Percentiles rank a stretch among this genome's conserved stretches.
These are phyloP conservation scores for Idaea biselata DNA, from an alignment of 2,888 invertebrate genomes.

Conservation along the genomic window DNA sequence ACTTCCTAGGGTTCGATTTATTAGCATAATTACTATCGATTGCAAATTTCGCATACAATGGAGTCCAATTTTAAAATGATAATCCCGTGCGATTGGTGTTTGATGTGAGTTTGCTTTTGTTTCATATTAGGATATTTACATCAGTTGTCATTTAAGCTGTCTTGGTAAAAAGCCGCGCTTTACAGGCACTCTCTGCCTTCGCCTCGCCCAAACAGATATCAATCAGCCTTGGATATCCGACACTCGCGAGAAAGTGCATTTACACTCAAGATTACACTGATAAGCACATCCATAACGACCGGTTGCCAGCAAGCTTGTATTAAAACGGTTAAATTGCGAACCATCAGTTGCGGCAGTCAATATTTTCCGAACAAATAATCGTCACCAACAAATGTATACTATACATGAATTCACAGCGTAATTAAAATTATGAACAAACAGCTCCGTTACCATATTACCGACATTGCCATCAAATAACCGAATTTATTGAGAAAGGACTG, in stretches of 20 bases:
- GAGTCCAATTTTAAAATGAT: not conserved
- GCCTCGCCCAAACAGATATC: not conserved
- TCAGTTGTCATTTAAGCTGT: constrained; percentile 15
- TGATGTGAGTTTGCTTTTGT: too few species aligned
- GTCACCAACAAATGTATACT: not conserved
- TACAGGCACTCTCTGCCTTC: not conserved
- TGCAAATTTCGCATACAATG: not conserved
- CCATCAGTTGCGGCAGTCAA: not conserved
- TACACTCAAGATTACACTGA: constrained; percentile 14
- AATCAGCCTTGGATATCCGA: not conserved
- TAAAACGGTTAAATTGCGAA: not conserved
- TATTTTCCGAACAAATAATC: not conserved
- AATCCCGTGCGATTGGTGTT: not conserved
- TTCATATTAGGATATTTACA: not conserved
- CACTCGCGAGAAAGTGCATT: constrained; percentile 17
- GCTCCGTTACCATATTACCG: not conserved
- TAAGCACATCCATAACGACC: constrained; percentile 8
- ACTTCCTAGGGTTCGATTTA: constrained; percentile 8
- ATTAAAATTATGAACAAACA: not conserved
- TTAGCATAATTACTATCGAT: constrained; percentile 6
- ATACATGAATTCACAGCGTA: not conserved
- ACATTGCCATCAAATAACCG: not conserved
- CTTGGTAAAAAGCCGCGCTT: constrained; percentile 16
- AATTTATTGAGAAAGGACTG: not conserved
- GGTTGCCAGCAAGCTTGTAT: not conserved